These are phyloP conservation scores for Trinorchestia longiramus DNA, from an alignment of 1,140 invertebrate genomes.

Conservation along the genomic window DNA sequence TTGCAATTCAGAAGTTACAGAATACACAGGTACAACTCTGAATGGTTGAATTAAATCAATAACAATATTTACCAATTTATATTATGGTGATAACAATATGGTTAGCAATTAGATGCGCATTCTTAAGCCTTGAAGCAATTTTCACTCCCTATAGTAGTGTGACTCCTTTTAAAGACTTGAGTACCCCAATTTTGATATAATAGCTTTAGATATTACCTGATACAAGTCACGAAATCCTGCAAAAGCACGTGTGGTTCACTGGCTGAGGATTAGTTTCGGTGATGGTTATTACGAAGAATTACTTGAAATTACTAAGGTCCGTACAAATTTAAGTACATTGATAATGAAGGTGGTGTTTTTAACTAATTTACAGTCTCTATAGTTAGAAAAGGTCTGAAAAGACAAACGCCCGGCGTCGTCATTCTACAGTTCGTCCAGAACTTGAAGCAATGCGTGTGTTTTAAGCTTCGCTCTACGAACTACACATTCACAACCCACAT, in stretches of 20 bases:
- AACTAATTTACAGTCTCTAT: background rate
- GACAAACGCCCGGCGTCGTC: background rate
- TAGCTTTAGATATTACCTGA: background rate
- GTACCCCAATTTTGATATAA: background rate
- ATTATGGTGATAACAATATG: background rate
- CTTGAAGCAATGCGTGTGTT: background rate
- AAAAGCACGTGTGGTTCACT: background rate
- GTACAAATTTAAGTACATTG: too few species aligned
- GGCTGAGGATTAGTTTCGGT: background rate
- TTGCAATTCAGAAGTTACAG: background rate
- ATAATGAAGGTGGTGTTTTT: background rate
- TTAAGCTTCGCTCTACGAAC: background rate
- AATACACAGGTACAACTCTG: background rate
- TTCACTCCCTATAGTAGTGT: background rate
- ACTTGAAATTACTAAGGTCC: too few species aligned
- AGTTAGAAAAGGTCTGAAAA: background rate
- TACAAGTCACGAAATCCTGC: background rate
- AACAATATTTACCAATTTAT: background rate
- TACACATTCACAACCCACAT: background rate
- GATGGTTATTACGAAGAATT: background rate
- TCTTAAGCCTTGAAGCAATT: background rate
- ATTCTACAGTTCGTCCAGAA: background rate
- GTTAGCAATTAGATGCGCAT: too few species aligned
- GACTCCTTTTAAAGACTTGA: background rate
- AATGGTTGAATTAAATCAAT: background rate